phyloP scores from a whole-genome alignment of 2,113 vertebrate genomes.

The Bettongia penicillata region DNA sequence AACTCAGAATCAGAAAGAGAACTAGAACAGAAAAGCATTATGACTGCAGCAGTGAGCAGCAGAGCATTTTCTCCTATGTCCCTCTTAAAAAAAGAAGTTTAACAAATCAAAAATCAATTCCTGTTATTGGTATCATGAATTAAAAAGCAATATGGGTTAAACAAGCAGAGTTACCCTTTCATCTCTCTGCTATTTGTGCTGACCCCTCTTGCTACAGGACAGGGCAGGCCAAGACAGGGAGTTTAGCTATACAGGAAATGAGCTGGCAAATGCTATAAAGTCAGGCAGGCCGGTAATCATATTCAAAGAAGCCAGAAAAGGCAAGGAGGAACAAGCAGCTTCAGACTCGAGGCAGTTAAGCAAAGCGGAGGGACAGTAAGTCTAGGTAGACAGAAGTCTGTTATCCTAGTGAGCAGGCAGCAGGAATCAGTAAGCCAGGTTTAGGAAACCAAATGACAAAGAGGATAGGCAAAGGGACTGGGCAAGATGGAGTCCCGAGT shows the following conservation, averaged over 20 bases:
- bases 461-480: not conserved
- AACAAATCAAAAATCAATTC: not conserved
- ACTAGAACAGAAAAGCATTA: not conserved
- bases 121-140: not conserved
- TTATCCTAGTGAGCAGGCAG: not conserved
- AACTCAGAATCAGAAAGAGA: constrained; percentile 8
- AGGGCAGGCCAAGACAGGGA: not conserved
- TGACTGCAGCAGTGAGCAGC: not conserved
- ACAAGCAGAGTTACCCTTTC: not conserved
- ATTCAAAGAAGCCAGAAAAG: not conserved
- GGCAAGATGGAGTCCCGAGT: not conserved
- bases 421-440: not conserved
- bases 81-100: not conserved
- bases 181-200: not conserved
- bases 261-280: not conserved
- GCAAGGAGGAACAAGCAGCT: not conserved
- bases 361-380: not conserved
- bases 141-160: not conserved
- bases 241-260: not conserved
- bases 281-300: not conserved
- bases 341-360: not conserved
- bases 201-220: not conserved
- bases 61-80: not conserved
- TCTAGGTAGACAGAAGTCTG: not conserved
- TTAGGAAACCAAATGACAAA: not conserved